Percentiles rank a stretch among this genome's conserved stretches.
Conservation (phyloP, 2,113 vertebrate species). For the Oxyura jamaicensis region DNA sequence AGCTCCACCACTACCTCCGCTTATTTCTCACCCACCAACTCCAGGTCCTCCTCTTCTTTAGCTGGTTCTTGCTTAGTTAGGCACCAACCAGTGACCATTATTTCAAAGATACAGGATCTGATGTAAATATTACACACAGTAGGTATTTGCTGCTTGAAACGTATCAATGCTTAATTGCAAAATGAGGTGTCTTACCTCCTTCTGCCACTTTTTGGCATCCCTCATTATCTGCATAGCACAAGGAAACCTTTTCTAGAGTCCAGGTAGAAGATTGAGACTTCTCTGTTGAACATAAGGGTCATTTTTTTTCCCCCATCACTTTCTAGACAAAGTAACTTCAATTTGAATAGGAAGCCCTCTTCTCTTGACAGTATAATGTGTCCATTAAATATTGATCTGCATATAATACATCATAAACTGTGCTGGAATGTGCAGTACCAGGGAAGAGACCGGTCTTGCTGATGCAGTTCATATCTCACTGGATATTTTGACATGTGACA, state of each 20-base stretch:
- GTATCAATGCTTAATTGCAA: background rate
- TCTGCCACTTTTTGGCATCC: background rate
- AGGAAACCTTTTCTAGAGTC: background rate
- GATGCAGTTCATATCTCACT: slow-evolving; percentile 31
- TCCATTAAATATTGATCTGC: slow-evolving; percentile 58
- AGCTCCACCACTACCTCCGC: accelerated
- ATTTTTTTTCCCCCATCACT: background rate
- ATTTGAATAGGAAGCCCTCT: slow-evolving; percentile 4
- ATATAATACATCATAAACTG: slow-evolving; percentile 3
- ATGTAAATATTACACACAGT: background rate
- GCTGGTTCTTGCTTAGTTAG: background rate
- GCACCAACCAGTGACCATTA: background rate
- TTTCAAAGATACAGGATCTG: background rate
- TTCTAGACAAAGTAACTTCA: slow-evolving; percentile 19
- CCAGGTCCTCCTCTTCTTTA: background rate
- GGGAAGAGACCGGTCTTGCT: background rate
- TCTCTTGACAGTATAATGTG: background rate
- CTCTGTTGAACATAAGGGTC: background rate
- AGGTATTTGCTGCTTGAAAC: background rate
- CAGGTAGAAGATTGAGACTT: background rate
- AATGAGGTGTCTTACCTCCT: background rate
- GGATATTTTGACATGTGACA: slow-evolving; percentile 49
- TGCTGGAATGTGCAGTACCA: background rate
- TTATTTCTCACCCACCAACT: background rate
- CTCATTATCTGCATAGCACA: background rate